phyloP scores from a whole-genome alignment of 2,888 invertebrate genomes.

The Allophyes oxyacanthae region DNA sequence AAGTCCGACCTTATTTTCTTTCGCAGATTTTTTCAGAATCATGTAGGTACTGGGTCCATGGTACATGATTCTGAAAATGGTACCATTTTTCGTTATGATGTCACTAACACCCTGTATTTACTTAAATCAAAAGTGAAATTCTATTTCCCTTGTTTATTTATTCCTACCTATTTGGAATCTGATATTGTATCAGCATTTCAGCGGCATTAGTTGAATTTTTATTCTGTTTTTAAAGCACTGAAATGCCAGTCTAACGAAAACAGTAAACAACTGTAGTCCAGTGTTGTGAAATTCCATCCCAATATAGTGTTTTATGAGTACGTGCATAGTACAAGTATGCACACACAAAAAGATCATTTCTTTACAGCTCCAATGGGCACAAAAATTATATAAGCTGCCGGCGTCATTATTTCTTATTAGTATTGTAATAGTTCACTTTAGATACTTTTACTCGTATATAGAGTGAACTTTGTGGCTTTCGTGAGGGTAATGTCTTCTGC shows the following conservation, averaged over 20 bases:
- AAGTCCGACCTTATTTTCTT: too few relatives aligned
- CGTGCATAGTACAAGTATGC: constrained; percentile 7
- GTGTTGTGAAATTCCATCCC: constrained; percentile 37
- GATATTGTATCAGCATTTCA: constrained; percentile 4
- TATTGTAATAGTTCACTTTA: neutral
- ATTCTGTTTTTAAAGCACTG: constrained; percentile 40
- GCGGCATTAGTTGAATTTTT: constrained; percentile 14
- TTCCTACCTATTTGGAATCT: constrained; percentile 1
- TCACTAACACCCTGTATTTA: too few relatives aligned
- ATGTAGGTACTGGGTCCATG: too few relatives aligned
- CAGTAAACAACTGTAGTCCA: constrained; percentile 34
- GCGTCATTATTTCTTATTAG: constrained; percentile 13
- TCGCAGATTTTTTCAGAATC: too few relatives aligned
- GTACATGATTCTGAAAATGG: too few relatives aligned
- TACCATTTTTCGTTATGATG: too few relatives aligned
- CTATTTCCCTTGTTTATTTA: too few relatives aligned
- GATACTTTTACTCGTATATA: constrained; percentile 4
- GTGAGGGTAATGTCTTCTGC: constrained; percentile 32
- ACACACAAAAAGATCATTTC: constrained; percentile 2
- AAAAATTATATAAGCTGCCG: neutral
- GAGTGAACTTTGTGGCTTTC: constrained; percentile 17
- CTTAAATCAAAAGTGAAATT: too few relatives aligned
- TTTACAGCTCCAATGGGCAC: too few relatives aligned
- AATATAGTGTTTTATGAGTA: constrained; percentile 43
- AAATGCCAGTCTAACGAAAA: constrained; percentile 37